Evolutionary conservation across 2,888 invertebrate species (phyloP), one percentile per base, ranked within the genome.

Genomic region (Aphidius colemani): DNA sequence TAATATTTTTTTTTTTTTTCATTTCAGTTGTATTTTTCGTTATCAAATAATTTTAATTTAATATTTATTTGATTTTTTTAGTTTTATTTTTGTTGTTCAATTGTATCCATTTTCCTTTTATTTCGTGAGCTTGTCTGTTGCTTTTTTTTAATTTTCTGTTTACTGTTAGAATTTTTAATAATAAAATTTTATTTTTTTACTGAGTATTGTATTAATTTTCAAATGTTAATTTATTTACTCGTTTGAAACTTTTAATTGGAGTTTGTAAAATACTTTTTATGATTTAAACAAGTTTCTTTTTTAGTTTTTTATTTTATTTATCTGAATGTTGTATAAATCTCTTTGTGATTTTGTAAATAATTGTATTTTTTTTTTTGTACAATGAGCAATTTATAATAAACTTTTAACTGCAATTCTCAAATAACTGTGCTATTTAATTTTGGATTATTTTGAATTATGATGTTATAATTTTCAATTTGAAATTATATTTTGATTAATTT

Each of bases 1-100:
- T 44, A 53, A 53, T 62, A 30, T 5, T 30, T 60, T 51, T n/a
- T 60, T 51, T n/a, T 4, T 39, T 18, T 60, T 18, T 59, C 39
- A n/a, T 44, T 55, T 62, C 13, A 18, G n/a, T 63, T 41, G 1
- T 59, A 50, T 8, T 53, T 61, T 57, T 13, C 2, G 13, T 18
- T 18, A 18, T 18, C 13, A 18, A 18, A 18, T 18, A 18, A 2
- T 18, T 18, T 18, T 18, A 18, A 18, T 18, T 18, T 18, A 18
- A 18, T 18, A 18, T 18, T 18, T 18, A 2, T 18, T 18, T 18
- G 1, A 1, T 18, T 13, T 18, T 18, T 18, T 46, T 13, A 6
- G n/a, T 57, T 57, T 10, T 18, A 43, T 40, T 41, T 49, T 40
- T 13, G 13, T 57, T 39, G 50, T 56, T 43, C 7, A 30, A 44